phyloP scores from a whole-genome alignment of 2,888 invertebrate species.

The Coelinius sp. region DNA sequence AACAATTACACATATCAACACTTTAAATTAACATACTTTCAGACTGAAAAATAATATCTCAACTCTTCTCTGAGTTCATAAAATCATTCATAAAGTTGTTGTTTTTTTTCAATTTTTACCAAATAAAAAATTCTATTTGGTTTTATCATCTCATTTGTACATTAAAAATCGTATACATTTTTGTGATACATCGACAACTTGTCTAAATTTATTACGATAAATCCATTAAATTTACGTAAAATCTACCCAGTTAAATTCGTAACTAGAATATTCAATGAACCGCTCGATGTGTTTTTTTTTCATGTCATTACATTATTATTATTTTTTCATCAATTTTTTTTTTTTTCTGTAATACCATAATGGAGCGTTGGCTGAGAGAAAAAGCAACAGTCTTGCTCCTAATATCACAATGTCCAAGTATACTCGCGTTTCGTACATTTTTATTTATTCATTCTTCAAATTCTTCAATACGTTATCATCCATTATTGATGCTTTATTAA shows the following conservation, averaged over 20 bases:
- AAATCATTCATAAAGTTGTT: background rate
- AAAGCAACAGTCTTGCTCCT: slow-evolving; percentile 54
- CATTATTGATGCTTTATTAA: slow-evolving; percentile 41
- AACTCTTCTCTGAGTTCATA: background rate
- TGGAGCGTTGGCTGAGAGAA: slow-evolving; percentile 51
- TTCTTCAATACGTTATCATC: slow-evolving; percentile 35
- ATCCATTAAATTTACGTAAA: slow-evolving; percentile 46
- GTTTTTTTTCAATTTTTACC: background rate
- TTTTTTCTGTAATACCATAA: slow-evolving; percentile 55
- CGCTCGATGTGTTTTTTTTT: slow-evolving; percentile 37
- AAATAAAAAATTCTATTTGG: slow-evolving; percentile 6
- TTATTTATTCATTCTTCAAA: slow-evolving; percentile 33
- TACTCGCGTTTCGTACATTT: slow-evolving; percentile 54
- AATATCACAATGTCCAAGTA: slow-evolving; percentile 69
- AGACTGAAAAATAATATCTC: background rate
- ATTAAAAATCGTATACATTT: slow-evolving; percentile 71
- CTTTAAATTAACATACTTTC: background rate
- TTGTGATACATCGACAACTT: slow-evolving; percentile 67
- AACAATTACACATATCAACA: slow-evolving; percentile 37
- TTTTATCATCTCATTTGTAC: slow-evolving; percentile 62
- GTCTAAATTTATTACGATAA: slow-evolving; percentile 58
- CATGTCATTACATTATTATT: slow-evolving; percentile 31
- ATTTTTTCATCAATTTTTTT: slow-evolving; percentile 24
- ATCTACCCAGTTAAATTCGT: slow-evolving; percentile 67
- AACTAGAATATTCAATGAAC: slow-evolving; percentile 64